Evolutionary conservation across 30 jellyfish, hydroid and myxozoan species (phyloP).

Genomic region (Cassiopea andromeda): DNA sequence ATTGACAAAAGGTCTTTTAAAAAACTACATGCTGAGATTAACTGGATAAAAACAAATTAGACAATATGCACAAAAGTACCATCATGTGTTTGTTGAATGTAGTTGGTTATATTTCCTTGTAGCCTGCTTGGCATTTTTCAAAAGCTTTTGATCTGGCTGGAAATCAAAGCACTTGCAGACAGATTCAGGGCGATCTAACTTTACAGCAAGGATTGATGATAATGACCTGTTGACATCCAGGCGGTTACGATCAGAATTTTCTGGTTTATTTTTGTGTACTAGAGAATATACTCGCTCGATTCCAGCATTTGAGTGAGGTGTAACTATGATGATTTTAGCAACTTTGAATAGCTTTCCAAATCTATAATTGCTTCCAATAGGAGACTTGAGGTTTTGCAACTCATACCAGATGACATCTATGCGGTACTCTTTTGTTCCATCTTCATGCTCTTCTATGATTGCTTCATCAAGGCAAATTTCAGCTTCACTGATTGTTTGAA

Average conservation of each 20-base stretch:
- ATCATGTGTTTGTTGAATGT: neutral
- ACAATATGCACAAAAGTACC: neutral
- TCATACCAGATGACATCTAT: conserved; percentile 26
- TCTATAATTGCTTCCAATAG: conserved; percentile 32
- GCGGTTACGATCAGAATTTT: conserved; percentile 27
- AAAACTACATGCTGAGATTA: neutral
- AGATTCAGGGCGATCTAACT: conserved; percentile 24
- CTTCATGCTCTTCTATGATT: conserved; percentile 52
- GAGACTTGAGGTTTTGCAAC: neutral
- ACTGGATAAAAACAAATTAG: neutral
- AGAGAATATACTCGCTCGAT: conserved; percentile 28
- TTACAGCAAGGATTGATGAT: conserved; percentile 43
- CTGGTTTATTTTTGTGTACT: conserved; percentile 32
- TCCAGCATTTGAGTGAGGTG: conserved; percentile 71
- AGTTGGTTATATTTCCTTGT: conserved; percentile 6
- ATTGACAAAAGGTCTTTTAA: neutral
- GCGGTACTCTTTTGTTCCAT: conserved; percentile 40
- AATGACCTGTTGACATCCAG: conserved; percentile 42
- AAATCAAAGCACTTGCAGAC: conserved; percentile 23
- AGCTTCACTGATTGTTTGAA: conserved; percentile 44
- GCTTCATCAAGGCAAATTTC: conserved; percentile 40
- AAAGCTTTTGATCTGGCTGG: conserved; percentile 3
- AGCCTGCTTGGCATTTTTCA: conserved; percentile 20
- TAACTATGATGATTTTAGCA: conserved; percentile 39
- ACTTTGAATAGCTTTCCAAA: conserved; percentile 19